phyloP scores from a whole-genome alignment of 1,140 invertebrate species.

The Halyomorpha halys region DNA sequence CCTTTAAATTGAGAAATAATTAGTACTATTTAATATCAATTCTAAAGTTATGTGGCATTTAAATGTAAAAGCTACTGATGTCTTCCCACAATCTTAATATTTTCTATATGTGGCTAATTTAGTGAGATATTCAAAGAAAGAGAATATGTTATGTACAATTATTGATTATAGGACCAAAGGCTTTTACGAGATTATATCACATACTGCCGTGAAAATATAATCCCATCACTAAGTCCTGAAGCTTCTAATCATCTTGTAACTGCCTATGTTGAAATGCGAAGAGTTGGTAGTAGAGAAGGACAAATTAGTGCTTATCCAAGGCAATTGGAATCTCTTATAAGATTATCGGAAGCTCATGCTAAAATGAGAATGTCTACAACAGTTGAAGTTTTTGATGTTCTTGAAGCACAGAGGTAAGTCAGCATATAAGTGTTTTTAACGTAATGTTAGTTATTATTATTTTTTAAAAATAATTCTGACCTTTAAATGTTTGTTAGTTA shows the following conservation, averaged over 20 bases:
- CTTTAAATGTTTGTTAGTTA: no score
- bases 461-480: no score
- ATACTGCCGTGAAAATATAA: slow-evolving; percentile 82
- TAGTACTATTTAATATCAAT: no score
- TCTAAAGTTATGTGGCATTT: no score
- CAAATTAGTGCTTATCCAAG: slow-evolving; percentile 96
- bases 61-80: no score
- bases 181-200: slow-evolving; percentile 91
- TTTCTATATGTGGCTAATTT: no score
- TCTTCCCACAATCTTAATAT: no score
- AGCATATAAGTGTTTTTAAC: no score
- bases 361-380: slow-evolving; percentile 74
- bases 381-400: slow-evolving; percentile 83
- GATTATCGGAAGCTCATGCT: slow-evolving; percentile 92
- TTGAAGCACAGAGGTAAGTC: slow-evolving; percentile 78
- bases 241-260: slow-evolving; percentile 82
- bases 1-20: no score
- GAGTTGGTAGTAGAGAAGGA: slow-evolving; percentile 77
- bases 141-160: no score
- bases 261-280: slow-evolving; percentile 93
- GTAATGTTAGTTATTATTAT: no score
- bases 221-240: slow-evolving; percentile 80
- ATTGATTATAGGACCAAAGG: slow-evolving; percentile 72
- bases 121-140: no score
- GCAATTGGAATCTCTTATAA: slow-evolving; percentile 93